Evolutionary conservation across 2,797 vertebrate species (phyloP).

Genomic region (Todus mexicanus): DNA sequence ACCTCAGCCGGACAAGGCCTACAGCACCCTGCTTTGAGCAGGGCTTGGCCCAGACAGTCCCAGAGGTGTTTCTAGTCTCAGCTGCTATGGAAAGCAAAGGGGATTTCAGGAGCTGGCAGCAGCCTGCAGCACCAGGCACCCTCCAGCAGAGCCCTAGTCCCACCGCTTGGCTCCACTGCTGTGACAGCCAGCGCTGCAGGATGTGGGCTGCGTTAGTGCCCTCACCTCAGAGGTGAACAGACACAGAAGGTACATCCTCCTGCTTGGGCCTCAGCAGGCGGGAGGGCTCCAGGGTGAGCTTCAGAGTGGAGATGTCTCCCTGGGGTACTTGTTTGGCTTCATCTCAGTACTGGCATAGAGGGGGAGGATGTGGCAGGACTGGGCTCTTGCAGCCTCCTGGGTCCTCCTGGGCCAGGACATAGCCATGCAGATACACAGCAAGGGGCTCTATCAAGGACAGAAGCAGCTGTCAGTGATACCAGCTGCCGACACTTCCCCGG

Average conservation of each 20-base stretch:
- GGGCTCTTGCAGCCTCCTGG: background rate
- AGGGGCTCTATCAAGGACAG: background rate
- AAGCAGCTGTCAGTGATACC: background rate
- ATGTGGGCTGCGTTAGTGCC: fast-evolving
- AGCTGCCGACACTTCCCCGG: background rate
- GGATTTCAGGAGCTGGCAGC: background rate
- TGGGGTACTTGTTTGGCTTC: background rate
- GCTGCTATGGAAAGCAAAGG: background rate
- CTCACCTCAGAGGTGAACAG: background rate
- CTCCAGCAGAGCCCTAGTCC: background rate
- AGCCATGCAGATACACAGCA: background rate
- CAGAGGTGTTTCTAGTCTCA: background rate
- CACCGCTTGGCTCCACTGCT: background rate
- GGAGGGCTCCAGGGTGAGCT: background rate
- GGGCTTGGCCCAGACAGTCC: background rate
- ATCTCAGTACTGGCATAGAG: background rate
- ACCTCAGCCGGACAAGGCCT: background rate
- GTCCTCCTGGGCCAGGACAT: background rate
- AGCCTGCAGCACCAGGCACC: background rate
- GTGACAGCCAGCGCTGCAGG: background rate
- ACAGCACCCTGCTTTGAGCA: background rate
- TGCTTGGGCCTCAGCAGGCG: background rate
- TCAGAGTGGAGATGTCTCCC: background rate
- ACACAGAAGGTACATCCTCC: background rate
- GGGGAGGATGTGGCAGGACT: fast-evolving